Conservation (phyloP, 2,888 invertebrate genomes). For the Parascotia fuliginaria region DNA sequence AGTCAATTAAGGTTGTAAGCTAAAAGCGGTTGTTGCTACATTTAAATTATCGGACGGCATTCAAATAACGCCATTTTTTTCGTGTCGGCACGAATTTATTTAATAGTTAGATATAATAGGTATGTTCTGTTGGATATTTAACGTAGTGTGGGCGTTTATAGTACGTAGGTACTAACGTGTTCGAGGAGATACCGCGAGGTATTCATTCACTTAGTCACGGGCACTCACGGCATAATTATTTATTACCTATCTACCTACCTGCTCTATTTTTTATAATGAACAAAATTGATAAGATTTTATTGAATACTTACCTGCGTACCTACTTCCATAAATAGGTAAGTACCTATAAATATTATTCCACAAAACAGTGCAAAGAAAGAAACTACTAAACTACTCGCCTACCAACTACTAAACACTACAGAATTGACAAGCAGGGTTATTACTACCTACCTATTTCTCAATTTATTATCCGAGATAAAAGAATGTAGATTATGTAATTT, state of each 20-base stretch:
- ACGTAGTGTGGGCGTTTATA: conserved; percentile 67
- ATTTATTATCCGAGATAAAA: too few species aligned
- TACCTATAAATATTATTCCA: too few species aligned
- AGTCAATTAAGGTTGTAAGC: conserved; percentile 86
- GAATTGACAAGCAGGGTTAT: too few species aligned
- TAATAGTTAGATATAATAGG: conserved; percentile 75
- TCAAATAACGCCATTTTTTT: conserved; percentile 86
- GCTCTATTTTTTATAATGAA: conserved; percentile 53
- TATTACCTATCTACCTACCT: too few species aligned
- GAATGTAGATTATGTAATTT: too few species aligned
- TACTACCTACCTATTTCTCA: too few species aligned
- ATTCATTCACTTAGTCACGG: conserved; percentile 68
- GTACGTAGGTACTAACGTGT: conserved; percentile 38
- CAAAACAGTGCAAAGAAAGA: too few species aligned
- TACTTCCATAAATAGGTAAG: too few species aligned
- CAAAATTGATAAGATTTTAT: conserved; percentile 53
- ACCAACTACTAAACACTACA: too few species aligned
- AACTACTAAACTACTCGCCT: too few species aligned
- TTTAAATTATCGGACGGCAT: conserved; percentile 86
- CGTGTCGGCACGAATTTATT: conserved; percentile 85
- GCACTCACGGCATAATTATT: too few species aligned
- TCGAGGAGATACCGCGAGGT: conserved; percentile 49
- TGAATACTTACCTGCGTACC: conserved; percentile 25
- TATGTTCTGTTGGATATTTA: conserved; percentile 72
- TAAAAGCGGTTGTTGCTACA: conserved; percentile 86